Evolutionary conservation across 1,140 invertebrate species (phyloP), one percentile per base, ranked within the genome.

Genomic region (Pogonomyrmex californicus): DNA sequence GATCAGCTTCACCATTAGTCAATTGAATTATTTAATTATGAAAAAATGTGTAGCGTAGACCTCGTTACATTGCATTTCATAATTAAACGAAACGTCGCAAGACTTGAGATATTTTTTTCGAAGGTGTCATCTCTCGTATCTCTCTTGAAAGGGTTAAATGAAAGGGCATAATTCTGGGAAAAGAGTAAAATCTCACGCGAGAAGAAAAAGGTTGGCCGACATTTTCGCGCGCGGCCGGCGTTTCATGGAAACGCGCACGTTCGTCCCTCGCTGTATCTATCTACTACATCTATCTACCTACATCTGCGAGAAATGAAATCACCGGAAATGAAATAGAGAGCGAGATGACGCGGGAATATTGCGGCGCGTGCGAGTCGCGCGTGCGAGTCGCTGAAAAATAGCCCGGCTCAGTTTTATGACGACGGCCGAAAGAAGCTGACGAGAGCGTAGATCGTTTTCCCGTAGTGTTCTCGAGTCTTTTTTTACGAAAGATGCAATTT

Each of bases 231-330:
- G 47, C 10, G 38, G 6, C 7, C 51, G 14, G 10, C 33, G 30
- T 70, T 81, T 81, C 51, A 58, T 56, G 23, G 54, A n/a, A 33
- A 17, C 60, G n/a, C 63, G 38, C 65, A 30, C 5, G 23, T 58
- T 23, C 65, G 38, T 49, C 23, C 23, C 23, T 17, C 49, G 36
- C 14, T 58, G 78, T 71, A 71, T n/a, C 38, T 71, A 71, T n/a
- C 38, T 14, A 58, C 41, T n/a, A n/a, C n/a, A n/a, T n/a, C n/a
- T n/a, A n/a, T n/a, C 51, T 44, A 77, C 36, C 36, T 47, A 71
- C 66, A 17, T 71, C 17, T 38, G 66, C 51, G 30, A 58, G 49
- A 71, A 71, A 82, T 82, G 66, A 82, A 82, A 82, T 71, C 36
- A 82, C 78, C 38, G 51, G 1, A 23, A 23, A 23, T 17, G 23